phyloP scores from a whole-genome alignment of 2,113 vertebrate species.

The Saccopteryx bilineata region DNA sequence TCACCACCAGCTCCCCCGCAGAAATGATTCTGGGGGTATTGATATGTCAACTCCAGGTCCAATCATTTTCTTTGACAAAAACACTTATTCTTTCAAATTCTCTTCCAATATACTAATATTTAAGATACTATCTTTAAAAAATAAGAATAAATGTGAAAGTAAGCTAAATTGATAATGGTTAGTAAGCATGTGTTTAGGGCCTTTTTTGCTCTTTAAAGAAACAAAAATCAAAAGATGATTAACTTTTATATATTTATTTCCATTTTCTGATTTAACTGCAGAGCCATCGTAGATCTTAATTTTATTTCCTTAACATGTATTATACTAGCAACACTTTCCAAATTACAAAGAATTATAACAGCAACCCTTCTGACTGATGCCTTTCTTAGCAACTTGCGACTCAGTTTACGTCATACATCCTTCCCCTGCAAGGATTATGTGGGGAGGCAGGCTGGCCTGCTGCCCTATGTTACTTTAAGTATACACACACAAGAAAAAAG shows the following conservation, averaged over 20 bases:
- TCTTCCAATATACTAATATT: neutral
- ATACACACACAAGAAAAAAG: neutral
- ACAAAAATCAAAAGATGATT: conserved; percentile 19
- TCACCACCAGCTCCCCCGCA: neutral
- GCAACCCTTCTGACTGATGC: conserved; percentile 20
- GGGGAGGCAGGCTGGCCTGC: conserved; percentile 7
- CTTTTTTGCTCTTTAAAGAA: conserved; percentile 41
- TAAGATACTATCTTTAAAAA: neutral
- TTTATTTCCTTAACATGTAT: conserved; percentile 23
- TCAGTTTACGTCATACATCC: conserved; percentile 33
- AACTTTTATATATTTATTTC: conserved; percentile 41
- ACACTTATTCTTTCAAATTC: neutral
- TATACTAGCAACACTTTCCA: conserved; percentile 44
- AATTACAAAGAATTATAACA: conserved; percentile 47
- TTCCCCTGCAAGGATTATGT: conserved; percentile 3
- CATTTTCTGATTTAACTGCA: neutral
- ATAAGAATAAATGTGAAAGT: conserved; percentile 6
- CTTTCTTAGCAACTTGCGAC: conserved; percentile 47
- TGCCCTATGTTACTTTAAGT: conserved; percentile 54
- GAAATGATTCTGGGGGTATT: neutral
- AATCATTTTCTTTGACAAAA: neutral
- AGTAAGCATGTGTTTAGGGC: neutral
- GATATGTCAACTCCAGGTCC: neutral
- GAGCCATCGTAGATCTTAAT: neutral
- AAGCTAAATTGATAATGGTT: neutral